Evolutionary conservation across 2,797 vertebrate genomes (phyloP).

Genomic region (Pygocentrus nattereri): DNA sequence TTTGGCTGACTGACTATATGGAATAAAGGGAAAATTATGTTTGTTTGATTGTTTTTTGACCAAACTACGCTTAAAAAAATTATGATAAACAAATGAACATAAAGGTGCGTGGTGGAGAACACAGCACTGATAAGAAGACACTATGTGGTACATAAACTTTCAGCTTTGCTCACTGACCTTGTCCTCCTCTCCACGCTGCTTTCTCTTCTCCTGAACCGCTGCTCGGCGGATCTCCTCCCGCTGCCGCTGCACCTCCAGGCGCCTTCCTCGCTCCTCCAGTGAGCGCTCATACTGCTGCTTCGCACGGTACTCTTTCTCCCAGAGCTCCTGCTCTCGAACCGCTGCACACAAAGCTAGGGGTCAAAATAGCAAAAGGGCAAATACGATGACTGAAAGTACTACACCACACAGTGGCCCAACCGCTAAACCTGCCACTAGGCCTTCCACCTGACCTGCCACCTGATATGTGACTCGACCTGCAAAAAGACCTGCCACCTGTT

Average conservation of each 20-base stretch:
- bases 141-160: background rate
- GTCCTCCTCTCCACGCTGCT: conserved; percentile 84
- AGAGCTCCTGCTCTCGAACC: conserved; percentile 79
- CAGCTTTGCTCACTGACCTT: conserved; percentile 81
- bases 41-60: no score
- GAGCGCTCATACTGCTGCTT: conserved; percentile 86
- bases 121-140: background rate
- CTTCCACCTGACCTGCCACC: no score
- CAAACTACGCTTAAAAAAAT: no score
- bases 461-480: background rate
- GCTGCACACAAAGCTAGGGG: conserved; percentile 69
- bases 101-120: background rate
- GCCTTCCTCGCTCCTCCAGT: conserved; percentile 85
- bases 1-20: background rate
- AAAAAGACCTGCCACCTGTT: background rate
- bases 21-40: background rate
- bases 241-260: conserved; percentile 85
- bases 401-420: no score
- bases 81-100: background rate
- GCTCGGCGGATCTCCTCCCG: conserved; percentile 84
- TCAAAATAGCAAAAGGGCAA: conserved; percentile 2
- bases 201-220: conserved; percentile 87
- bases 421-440: background rate
- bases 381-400: conserved; percentile 17
- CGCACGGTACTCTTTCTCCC: conserved; percentile 86